These are phyloP conservation scores for Erebia palarica DNA, from an alignment of 2,888 invertebrate genomes.

Conservation along the genomic window DNA sequence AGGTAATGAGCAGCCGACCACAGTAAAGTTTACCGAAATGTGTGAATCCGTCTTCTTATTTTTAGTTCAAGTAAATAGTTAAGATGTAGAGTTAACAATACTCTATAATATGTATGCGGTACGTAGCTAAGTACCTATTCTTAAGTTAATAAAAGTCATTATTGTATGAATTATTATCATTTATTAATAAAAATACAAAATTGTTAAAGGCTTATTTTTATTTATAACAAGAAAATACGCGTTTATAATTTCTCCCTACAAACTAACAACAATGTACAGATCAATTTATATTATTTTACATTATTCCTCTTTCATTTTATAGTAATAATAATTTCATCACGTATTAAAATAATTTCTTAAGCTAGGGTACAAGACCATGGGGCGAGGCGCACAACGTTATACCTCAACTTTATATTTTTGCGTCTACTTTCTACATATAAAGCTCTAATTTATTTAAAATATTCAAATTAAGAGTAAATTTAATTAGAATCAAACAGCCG, in stretches of 20 bases:
- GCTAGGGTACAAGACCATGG: background rate
- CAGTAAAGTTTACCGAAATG: too few relatives aligned
- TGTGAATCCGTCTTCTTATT: too few relatives aligned
- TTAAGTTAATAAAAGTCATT: slow-evolving; percentile 17
- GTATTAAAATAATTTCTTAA: background rate
- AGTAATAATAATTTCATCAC: background rate
- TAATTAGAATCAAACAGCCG: too few relatives aligned
- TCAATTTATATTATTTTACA: background rate
- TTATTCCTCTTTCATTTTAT: too few relatives aligned
- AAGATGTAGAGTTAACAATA: background rate
- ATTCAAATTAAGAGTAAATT: too few relatives aligned
- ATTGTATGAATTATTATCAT: slow-evolving; percentile 17
- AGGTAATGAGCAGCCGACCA: too few relatives aligned
- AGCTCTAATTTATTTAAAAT: too few relatives aligned
- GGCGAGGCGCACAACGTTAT: too few relatives aligned
- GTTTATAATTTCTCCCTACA: background rate
- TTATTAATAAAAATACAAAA: slow-evolving; percentile 31
- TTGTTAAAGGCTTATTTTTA: slow-evolving; percentile 28
- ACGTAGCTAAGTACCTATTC: background rate
- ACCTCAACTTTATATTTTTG: too few relatives aligned
- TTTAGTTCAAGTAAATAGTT: too few relatives aligned
- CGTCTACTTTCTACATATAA: too few relatives aligned
- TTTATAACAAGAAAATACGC: slow-evolving; percentile 3
- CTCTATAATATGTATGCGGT: background rate
- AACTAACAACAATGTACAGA: background rate